Percentiles rank a stretch among this genome's conserved stretches.
Evolutionary conservation across 2,113 vertebrate genomes (phyloP).

Genomic region (Triplophysa rosa): DNA sequence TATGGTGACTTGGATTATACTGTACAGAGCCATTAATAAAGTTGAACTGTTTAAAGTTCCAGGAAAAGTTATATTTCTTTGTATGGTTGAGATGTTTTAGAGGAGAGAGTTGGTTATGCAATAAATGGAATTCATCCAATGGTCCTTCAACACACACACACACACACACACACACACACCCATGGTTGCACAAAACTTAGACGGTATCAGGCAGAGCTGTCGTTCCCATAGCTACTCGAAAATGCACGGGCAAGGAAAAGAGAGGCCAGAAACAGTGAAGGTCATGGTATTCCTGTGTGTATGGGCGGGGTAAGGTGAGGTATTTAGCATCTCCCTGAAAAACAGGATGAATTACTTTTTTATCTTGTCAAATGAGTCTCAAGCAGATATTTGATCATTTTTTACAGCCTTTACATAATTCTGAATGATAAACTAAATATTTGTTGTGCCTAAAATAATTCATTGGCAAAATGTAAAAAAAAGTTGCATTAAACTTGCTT

Average conservation of each 20-base stretch:
- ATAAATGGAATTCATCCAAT: slow-evolving; percentile 49
- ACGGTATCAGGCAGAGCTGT: slow-evolving; percentile 51
- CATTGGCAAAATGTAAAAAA: too few species aligned
- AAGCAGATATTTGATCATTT: background rate
- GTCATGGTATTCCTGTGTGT: slow-evolving; percentile 10
- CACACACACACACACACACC: slow-evolving; percentile 39
- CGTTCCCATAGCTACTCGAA: slow-evolving; percentile 53
- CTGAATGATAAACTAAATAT: background rate
- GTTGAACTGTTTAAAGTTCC: background rate
- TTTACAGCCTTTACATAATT: background rate
- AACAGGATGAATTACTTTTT: background rate
- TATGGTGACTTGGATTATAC: background rate
- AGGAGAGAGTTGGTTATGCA: slow-evolving; percentile 39
- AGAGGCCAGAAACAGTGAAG: slow-evolving; percentile 12
- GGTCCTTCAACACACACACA: background rate
- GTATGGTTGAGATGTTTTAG: slow-evolving; percentile 27
- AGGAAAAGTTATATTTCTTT: slow-evolving; percentile 8
- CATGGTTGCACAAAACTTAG: slow-evolving; percentile 27
- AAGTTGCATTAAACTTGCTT: background rate
- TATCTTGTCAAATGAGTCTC: too few species aligned
- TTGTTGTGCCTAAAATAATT: too few species aligned
- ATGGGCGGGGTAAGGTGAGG: background rate
- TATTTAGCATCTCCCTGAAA: background rate
- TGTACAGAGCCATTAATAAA: background rate
- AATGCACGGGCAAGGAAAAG: slow-evolving; percentile 24